Base-by-base conservation (phyloP, 2,888 invertebrate genomes). In the Ochropleura plecta region DNA sequence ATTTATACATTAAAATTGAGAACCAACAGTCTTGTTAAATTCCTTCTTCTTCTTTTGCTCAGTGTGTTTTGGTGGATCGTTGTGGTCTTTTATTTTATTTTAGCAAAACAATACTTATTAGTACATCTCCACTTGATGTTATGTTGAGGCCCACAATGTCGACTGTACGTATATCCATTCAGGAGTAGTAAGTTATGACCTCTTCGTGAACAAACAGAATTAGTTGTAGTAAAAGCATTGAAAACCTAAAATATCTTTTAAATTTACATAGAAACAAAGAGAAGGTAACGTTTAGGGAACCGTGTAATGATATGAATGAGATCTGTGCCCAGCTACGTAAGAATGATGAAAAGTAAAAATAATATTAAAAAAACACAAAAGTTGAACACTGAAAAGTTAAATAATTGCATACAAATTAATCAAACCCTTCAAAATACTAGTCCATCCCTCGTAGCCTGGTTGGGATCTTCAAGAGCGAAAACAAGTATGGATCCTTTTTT, bases 41-140 rank as follows among this genome's bases (percentile, higher is more conserved):
- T 10, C 42, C 40, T 42, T 57, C 7, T 57, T 60, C 57, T 30
- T 57, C 30, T 42, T 60, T 42, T 18, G 16, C 42, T 9, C 42
- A 73, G 62, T 88, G n/a, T n/a, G n/a, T n/a, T n/a, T n/a, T n/a
- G n/a, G n/a, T n/a, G n/a, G n/a, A n/a, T n/a, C n/a, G 89, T 8
- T 68, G 16, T 88, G 88, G 1, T 70, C 44, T 46, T 76, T 82
- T 0, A 70, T 74, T 68, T 20, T 84, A 76, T 73, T 59, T 91
- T 88, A 6, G 92, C 90, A 0, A 89, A 87, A 66, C 92, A 92
- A 0, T 72, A 68, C 20, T 91, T 77, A 0, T 76, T 69, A 0
- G 88, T 78, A 62, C 92, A 92, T 9, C 92, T 86, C 92, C 92
- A 92, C 60, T 91, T 88, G 14, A 78, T 87, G 42, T 91, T 92